A percentile compares a stretch with the other conserved stretches of the same genome.
These are phyloP conservation scores for Diorhabda carinulata DNA, from an alignment of 1,140 invertebrate genomes.

Conservation along the genomic window DNA sequence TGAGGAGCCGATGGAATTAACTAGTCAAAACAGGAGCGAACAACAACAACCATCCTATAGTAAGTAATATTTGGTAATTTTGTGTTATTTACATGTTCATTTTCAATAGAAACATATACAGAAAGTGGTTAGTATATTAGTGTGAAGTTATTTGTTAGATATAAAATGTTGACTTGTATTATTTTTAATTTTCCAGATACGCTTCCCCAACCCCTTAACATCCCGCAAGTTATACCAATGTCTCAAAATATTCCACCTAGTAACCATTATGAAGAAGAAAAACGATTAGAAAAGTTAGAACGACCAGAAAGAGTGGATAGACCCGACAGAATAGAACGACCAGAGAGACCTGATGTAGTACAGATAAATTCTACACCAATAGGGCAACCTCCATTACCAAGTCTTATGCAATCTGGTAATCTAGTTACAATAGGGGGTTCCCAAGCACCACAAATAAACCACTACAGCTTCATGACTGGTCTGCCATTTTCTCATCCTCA, in stretches of 20 bases:
- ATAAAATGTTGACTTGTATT: neutral
- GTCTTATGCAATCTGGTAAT: slow-evolving; percentile 53
- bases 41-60: slow-evolving; percentile 43
- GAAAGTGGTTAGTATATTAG: neutral
- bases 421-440: slow-evolving; percentile 54
- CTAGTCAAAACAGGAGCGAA: slow-evolving; percentile 44
- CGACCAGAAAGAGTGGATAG: slow-evolving; percentile 50
- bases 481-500: slow-evolving; percentile 31
- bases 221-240: slow-evolving; percentile 43
- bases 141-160: too few relatives aligned
- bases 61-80: neutral
- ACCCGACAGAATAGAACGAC: slow-evolving; percentile 44
- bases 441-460: slow-evolving; percentile 43
- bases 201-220: slow-evolving; percentile 48
- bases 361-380: slow-evolving; percentile 49
- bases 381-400: slow-evolving; percentile 53
- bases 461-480: slow-evolving; percentile 54
- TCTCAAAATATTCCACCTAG: slow-evolving; percentile 38
- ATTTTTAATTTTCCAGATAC: slow-evolving; percentile 22
- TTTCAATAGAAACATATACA: neutral
- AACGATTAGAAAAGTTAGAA: slow-evolving; percentile 46
- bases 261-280: slow-evolving; percentile 38
- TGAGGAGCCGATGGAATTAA: slow-evolving; percentile 56
- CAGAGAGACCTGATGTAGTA: slow-evolving; percentile 48
- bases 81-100: slow-evolving; percentile 10